Percentiles rank a stretch among this genome's conserved stretches.
phyloP scores from a whole-genome alignment of 2,888 invertebrate species.

The Eupithecia subumbrata region DNA sequence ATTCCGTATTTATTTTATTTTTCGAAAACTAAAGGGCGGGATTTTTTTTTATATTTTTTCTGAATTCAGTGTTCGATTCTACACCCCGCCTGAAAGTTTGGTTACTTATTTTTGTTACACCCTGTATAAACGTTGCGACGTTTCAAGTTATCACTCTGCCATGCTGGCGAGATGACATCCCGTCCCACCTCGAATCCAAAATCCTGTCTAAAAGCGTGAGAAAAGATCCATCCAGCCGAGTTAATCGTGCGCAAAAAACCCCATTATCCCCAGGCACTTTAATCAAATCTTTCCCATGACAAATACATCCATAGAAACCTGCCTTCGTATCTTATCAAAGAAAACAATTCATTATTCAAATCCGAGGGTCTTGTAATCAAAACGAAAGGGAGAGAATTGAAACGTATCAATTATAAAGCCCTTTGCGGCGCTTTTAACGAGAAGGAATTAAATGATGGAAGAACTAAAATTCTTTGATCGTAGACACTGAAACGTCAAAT shows the following conservation, averaged over 20 bases:
- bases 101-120: too few species aligned
- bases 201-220: not conserved
- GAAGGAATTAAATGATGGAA: not conserved
- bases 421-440: not conserved
- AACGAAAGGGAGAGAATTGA: constrained; percentile 23
- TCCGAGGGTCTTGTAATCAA: constrained; percentile 29
- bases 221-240: not conserved
- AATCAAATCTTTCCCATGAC: constrained; percentile 1
- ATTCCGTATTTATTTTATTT: too few species aligned
- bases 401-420: constrained; percentile 31
- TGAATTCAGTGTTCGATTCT: too few species aligned
- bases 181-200: not conserved
- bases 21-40: too few species aligned
- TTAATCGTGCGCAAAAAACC: not conserved
- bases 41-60: too few species aligned
- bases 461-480: not conserved
- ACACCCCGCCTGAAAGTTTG: too few species aligned
- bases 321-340: constrained; percentile 6
- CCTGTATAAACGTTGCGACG: too few species aligned
- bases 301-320: not conserved
- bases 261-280: not conserved
- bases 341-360: constrained; percentile 33
- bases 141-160: too few species aligned
- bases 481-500: not conserved
- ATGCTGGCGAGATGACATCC: too few species aligned